phyloP scores from a whole-genome alignment of 2,888 invertebrate genomes.

The Mythimna impura region DNA sequence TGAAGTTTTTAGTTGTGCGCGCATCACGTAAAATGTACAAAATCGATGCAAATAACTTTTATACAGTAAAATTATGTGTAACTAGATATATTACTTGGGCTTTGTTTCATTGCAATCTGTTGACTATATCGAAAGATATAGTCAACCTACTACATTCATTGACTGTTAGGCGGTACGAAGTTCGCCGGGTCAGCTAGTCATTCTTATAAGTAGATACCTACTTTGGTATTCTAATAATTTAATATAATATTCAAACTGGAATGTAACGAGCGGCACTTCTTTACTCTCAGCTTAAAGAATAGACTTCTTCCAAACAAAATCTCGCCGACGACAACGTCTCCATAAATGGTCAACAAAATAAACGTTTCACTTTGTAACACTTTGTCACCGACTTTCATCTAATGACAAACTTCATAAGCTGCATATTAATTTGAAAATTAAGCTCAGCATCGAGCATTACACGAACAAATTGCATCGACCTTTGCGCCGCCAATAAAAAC shows the following conservation, averaged over 20 bases:
- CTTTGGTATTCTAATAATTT: constrained; percentile 1
- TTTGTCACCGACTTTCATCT: constrained; percentile 78
- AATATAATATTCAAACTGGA: constrained; percentile 23
- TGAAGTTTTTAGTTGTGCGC: no score
- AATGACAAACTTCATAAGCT: constrained; percentile 75
- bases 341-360: constrained; percentile 72
- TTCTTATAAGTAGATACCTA: neutral
- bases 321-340: constrained; percentile 30
- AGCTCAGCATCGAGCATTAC: constrained; percentile 65
- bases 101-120: no score
- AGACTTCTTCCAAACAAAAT: constrained; percentile 32
- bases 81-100: no score
- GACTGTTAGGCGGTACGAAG: no score
- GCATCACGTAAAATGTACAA: no score
- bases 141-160: no score
- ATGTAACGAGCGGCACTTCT: constrained; percentile 21
- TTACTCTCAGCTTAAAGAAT: constrained; percentile 26
- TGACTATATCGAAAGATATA: no score
- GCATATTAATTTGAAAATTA: constrained; percentile 74
- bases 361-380: constrained; percentile 74
- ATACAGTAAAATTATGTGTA: no score
- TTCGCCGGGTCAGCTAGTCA: no score
- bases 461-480: constrained; percentile 70
- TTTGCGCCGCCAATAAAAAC: constrained; percentile 57
- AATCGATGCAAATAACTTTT: no score